Percentiles rank a stretch among this genome's conserved stretches.
Evolutionary conservation across 2,797 vertebrate species (phyloP).

Genomic region (Micropoecilia bifurca): DNA sequence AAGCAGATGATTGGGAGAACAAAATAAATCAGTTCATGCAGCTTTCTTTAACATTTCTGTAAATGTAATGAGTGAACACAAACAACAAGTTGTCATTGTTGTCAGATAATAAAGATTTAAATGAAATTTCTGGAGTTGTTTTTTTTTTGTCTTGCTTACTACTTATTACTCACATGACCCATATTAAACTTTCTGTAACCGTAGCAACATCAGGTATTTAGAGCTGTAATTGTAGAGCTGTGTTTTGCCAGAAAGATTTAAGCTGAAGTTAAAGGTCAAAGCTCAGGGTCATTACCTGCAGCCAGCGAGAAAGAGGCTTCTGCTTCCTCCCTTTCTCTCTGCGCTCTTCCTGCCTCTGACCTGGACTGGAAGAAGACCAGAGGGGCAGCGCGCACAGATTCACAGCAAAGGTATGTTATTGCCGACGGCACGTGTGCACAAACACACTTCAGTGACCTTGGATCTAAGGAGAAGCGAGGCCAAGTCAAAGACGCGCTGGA

Average conservation of each 20-base stretch:
- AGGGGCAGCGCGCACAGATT: conserved; percentile 69
- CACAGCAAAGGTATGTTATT: conserved; percentile 45
- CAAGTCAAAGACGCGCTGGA: conserved; percentile 35
- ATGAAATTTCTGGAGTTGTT: conserved; percentile 53
- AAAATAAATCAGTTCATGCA: conserved; percentile 41
- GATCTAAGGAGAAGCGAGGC: conserved; percentile 45
- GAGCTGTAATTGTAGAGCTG: conserved; percentile 60
- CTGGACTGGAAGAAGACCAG: conserved; percentile 70
- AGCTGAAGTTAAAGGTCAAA: conserved; percentile 71
- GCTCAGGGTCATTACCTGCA: conserved; percentile 80
- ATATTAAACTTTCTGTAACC: not conserved
- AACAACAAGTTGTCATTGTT: conserved; percentile 66
- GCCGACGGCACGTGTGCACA: conserved; percentile 44
- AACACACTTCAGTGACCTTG: conserved; percentile 42
- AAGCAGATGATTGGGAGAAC: conserved; percentile 37
- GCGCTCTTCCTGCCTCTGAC: conserved; percentile 80
- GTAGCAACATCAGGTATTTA: not conserved
- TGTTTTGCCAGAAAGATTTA: conserved; percentile 72
- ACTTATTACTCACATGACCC: not conserved
- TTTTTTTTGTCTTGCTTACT: conserved; percentile 1
- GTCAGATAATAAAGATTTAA: conserved; percentile 73
- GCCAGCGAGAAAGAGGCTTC: conserved; percentile 71
- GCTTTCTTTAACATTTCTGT: conserved; percentile 65
- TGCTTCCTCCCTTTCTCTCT: conserved; percentile 81
- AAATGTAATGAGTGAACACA: conserved; percentile 73